A percentile compares a stretch with the other conserved stretches of the same genome.
Conservation (phyloP, 2,888 invertebrate species). For the Xestia xanthographa region DNA sequence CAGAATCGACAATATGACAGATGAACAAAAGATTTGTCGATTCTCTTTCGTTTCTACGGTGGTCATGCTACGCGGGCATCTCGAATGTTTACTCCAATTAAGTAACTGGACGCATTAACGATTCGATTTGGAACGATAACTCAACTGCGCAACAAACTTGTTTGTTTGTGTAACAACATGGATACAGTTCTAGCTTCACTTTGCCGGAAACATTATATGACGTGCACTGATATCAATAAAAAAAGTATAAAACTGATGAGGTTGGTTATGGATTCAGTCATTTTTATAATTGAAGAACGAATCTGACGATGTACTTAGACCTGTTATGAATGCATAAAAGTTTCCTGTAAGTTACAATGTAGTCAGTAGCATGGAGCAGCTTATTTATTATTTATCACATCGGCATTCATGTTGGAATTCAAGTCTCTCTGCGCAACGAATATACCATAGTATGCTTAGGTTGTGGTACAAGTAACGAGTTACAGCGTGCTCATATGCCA, state of each 20-base stretch:
- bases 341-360: slow-evolving; percentile 35
- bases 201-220: slow-evolving; percentile 54
- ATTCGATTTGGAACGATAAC: slow-evolving; percentile 73
- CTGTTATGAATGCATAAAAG: not conserved
- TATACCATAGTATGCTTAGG: slow-evolving; percentile 63
- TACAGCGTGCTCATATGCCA: slow-evolving; percentile 49
- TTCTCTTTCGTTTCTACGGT: too few species aligned
- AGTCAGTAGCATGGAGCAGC: slow-evolving; percentile 42
- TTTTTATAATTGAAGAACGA: not conserved
- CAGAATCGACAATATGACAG: not conserved
- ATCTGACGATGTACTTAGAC: not conserved
- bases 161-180: slow-evolving; percentile 71
- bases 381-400: slow-evolving; percentile 64
- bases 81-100: slow-evolving; percentile 58
- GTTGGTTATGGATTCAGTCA: slow-evolving; percentile 16
- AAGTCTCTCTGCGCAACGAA: slow-evolving; percentile 69
- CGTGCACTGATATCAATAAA: slow-evolving; percentile 38
- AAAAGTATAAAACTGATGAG: slow-evolving; percentile 23
- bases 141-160: slow-evolving; percentile 80
- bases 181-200: slow-evolving; percentile 62
- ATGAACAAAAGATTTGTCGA: too few species aligned
- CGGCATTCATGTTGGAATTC: slow-evolving; percentile 65
- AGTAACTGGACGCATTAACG: slow-evolving; percentile 63
- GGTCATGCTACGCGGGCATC: not conserved
- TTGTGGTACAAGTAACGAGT: slow-evolving; percentile 69